phyloP scores from a whole-genome alignment of 2,113 vertebrate genomes.

The Macaca mulatta region DNA sequence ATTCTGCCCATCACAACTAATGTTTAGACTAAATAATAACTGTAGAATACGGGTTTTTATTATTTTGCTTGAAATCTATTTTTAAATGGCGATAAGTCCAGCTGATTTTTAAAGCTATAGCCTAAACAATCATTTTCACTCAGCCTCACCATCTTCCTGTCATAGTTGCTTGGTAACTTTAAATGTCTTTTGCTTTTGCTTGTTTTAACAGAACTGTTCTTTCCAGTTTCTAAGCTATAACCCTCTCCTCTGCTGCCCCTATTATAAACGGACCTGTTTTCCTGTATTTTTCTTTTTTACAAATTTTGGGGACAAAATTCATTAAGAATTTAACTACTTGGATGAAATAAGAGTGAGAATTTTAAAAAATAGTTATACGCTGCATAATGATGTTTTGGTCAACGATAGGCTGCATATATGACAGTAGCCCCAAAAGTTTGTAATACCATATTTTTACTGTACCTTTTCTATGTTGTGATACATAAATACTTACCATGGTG shows the following conservation, averaged over 20 bases:
- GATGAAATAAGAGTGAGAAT: constrained; percentile 2
- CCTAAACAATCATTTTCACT: not conserved
- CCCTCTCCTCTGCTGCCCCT: not conserved
- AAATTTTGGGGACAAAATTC: not conserved
- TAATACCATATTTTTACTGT: not conserved
- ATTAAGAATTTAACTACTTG: constrained; percentile 21
- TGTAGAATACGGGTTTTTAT: not conserved
- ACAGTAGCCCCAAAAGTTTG: not conserved
- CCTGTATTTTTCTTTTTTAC: not conserved
- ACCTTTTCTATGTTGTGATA: not conserved
- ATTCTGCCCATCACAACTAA: not conserved
- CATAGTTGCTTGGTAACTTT: not conserved
- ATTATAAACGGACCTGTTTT: not conserved
- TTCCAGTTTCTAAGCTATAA: constrained; percentile 2
- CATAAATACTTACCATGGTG: not conserved
- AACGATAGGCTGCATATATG: not conserved
- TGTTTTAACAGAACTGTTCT: constrained; percentile 22
- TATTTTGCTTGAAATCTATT: not conserved
- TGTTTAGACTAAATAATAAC: not conserved
- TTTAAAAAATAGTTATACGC: not conserved
- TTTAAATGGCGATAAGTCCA: not conserved
- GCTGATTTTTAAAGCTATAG: not conserved
- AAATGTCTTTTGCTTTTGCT: not conserved
- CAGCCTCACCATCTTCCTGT: not conserved
- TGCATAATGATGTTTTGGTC: not conserved